Evolutionary conservation across 2,797 vertebrate species (phyloP).

Genomic region (Sebastes matsubarae): DNA sequence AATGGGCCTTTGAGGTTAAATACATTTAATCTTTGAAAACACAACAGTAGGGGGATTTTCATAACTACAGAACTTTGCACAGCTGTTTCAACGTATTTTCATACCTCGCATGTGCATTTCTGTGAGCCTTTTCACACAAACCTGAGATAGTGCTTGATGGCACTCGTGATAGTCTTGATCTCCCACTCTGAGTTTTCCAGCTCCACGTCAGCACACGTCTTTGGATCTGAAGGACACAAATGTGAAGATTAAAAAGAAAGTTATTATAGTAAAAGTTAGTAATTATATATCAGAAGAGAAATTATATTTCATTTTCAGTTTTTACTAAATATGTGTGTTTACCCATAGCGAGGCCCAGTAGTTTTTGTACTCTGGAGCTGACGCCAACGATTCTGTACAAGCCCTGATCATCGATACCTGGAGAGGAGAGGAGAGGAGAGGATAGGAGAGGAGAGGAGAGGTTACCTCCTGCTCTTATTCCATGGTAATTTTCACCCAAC

Average conservation of each 20-base stretch:
- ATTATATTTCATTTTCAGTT: background rate
- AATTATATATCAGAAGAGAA: background rate
- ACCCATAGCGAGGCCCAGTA: constrained; percentile 94
- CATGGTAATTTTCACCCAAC: background rate
- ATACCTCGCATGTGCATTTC: background rate
- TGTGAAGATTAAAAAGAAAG: background rate
- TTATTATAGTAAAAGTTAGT: background rate
- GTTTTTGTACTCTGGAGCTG: constrained; percentile 95
- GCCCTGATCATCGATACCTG: constrained; percentile 95
- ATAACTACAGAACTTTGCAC: background rate
- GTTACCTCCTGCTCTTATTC: background rate
- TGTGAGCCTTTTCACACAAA: constrained; percentile 60
- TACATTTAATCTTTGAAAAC: background rate
- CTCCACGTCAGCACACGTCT: constrained; percentile 92
- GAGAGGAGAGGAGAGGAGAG: too few species aligned
- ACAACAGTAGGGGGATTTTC: background rate
- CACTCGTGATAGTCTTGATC: constrained; percentile 97
- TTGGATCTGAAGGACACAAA: constrained; percentile 85
- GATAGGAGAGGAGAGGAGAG: too few species aligned
- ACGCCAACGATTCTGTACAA: constrained; percentile 96
- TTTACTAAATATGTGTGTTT: background rate
- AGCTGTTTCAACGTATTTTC: background rate
- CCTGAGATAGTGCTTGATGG: constrained; percentile 97
- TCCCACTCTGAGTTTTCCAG: constrained; percentile 95
- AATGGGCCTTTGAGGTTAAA: background rate